A percentile compares a stretch with the other conserved stretches of the same genome.
These are phyloP conservation scores for Alloplasta piceator DNA, from an alignment of 2,888 invertebrate genomes.

Conservation along the genomic window DNA sequence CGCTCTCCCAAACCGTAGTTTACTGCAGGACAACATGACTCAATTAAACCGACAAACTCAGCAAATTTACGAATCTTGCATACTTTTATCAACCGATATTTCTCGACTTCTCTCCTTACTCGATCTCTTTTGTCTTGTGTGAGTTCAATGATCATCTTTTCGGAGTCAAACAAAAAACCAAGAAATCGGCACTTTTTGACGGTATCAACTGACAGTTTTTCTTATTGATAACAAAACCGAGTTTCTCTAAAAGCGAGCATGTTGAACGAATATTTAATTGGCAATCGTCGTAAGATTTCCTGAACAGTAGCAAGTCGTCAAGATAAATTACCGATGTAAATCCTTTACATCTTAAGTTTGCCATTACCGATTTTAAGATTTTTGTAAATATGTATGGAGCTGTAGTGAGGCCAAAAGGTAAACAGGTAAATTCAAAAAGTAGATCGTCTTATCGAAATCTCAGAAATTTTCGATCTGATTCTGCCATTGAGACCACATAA, in stretches of 20 bases:
- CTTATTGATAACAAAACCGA: constrained; percentile 11
- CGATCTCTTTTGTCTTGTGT: constrained; percentile 8
- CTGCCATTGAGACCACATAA: constrained; percentile 19
- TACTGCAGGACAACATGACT: constrained; percentile 20
- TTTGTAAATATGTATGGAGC: constrained; percentile 43
- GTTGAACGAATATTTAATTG: constrained; percentile 14
- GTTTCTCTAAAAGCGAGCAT: constrained; percentile 15
- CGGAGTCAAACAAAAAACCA: constrained; percentile 44
- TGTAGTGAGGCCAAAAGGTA: constrained; percentile 34
- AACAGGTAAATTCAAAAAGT: constrained; percentile 37
- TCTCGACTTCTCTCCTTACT: constrained; percentile 1
- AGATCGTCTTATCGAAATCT: constrained; percentile 23
- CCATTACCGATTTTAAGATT: constrained; percentile 10
- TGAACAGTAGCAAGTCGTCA: constrained; percentile 24
- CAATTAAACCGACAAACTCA: constrained; percentile 21
- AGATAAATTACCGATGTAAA: constrained; percentile 21
- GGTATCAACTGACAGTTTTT: constrained; percentile 23
- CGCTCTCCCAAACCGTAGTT: constrained; percentile 28
- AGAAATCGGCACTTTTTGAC: constrained; percentile 28
- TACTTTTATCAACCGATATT: background rate
- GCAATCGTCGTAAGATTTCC: constrained; percentile 14
- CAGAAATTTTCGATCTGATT: constrained; percentile 33
- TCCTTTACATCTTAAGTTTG: background rate
- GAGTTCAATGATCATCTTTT: constrained; percentile 13
- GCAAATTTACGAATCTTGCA: constrained; percentile 28